Evolutionary conservation across 64 coral and sea anemone species (phyloP).

Genomic region (Trachythela sp.): DNA sequence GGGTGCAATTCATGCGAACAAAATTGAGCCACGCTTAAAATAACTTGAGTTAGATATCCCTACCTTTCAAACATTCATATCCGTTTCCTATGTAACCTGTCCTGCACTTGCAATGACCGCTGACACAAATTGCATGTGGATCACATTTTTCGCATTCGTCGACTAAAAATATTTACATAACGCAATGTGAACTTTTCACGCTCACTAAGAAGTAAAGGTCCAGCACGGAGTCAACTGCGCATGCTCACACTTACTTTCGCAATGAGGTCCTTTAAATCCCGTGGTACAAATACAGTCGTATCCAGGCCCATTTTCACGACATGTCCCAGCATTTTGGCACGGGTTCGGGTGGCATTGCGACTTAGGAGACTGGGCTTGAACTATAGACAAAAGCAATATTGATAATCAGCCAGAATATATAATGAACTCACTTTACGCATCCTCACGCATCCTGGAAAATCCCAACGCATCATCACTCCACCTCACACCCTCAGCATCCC

Average conservation of each 20-base stretch:
- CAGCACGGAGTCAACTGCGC: too few species aligned
- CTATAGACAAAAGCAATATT: background rate
- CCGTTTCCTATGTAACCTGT: constrained; percentile 73
- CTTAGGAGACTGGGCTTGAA: constrained; percentile 24
- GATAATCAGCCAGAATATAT: too few species aligned
- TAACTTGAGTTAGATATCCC: too few species aligned
- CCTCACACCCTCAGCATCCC: too few species aligned
- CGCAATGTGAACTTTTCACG: too few species aligned
- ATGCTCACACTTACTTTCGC: constrained; percentile 55
- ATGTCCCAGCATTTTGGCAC: constrained; percentile 71
- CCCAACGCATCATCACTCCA: too few species aligned
- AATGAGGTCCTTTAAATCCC: constrained; percentile 75
- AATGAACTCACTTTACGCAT: too few species aligned
- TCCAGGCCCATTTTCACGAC: constrained; percentile 46
- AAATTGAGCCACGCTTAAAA: too few species aligned
- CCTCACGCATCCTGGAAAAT: too few species aligned
- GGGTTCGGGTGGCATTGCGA: constrained; percentile 62
- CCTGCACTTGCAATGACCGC: constrained; percentile 66
- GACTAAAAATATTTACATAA: constrained; percentile 30
- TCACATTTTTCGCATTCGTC: constrained; percentile 83
- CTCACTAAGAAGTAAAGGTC: too few species aligned
- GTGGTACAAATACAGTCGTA: constrained; percentile 68
- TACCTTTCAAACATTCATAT: constrained; percentile 67
- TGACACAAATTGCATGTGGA: constrained; percentile 60
- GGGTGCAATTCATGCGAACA: too few species aligned